Evolutionary conservation across 2,113 vertebrate species (phyloP), one percentile per base, ranked within the genome.

Genomic region (Suricata suricatta): DNA sequence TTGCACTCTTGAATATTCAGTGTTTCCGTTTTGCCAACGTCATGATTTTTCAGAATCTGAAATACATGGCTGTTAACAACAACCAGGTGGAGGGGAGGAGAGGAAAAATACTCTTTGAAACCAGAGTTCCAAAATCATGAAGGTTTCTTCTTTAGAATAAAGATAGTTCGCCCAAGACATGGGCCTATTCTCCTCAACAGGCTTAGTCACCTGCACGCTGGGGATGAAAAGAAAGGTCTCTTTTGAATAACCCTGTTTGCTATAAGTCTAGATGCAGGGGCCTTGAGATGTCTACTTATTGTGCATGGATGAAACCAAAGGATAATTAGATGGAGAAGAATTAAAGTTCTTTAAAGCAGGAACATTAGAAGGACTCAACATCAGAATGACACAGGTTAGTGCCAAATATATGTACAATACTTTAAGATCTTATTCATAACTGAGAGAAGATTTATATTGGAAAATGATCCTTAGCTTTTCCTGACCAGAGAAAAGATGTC

Each of bases 1-100:
- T 77, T 82, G 85, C n/a, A 38, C 77, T 76, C 7, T 12, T 52
- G 33, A 72, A 79, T 68, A 85, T 57, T 88, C 64, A 71, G 33
- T 66, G 69, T 63, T 41, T 50, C 31, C 7, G 12, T 71, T 90
- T 52, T 66, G 88, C 66, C 57, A 60, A 47, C n/a, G 60, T n/a
- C 85, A 84, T 81, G 38, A 89, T 25, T 68, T 97, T 88, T 69
- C 82, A 52, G 17, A 88, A 82, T 95, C 8, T 82, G 77, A 94
- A 95, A 81, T 72, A 90, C 50, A 76, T 31, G 88, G 57, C 90
- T 88, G 68, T 68, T 98, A 96, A 86, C 93, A 93, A 86, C 44
- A 93, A 90, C 52, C 72, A 85, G 60, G 60, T 68, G 72, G 80
- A 79, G 21, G 68, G 35, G 57, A 13, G 52, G n/a, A 57, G 31